Evolutionary conservation across 2,888 invertebrate genomes (phyloP), one percentile per base, ranked within the genome.

Genomic region (Agriopis aurantiaria): DNA sequence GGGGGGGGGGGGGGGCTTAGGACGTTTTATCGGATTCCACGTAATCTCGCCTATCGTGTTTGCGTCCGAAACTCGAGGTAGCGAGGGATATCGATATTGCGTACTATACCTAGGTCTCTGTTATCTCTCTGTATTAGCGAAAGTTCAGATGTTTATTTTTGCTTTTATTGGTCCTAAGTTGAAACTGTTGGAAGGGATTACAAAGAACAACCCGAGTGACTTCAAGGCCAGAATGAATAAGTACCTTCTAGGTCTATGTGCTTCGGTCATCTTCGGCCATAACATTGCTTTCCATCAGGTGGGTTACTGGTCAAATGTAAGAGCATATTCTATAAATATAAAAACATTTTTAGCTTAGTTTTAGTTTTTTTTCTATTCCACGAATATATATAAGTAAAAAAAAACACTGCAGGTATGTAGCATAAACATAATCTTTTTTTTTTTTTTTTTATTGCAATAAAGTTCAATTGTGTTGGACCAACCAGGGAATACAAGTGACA

Each of bases 31-130:
- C 69, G 69, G 75, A 78, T 77, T 74, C 72, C 71, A 78, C 78
- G 82, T 86, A 85, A 87, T 86, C 86, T 79, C 77, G 82, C 80
- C 84, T 83, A 86, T 84, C 86, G 85, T 85, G 81, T 86, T 85
- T 85, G 84, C 82, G 74, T 78, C 72, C 71, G 59, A 45, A 17
- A 8, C 41, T 17, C 58, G 45, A 57, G 46, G 10, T 17, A 11
- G 43, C 58, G 46, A 17, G 12, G 43, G 14, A 60, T 67, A 62
- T 63, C 58, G 43, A 58, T 33, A 57, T 45, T 17, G 17, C 23
- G 17, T 12, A 52, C 14, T 49, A 14, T n/a, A 8, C 17, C 57
- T 43, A 57, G 45, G 17, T 17, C 45, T 57, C 9, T 41, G 41
- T 45, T 45, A 10, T 57, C 17, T 57, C 57, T 57, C 3, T 0